Percentiles rank a stretch among this genome's conserved stretches.
Evolutionary conservation across 2,888 invertebrate genomes (phyloP).

Genomic region (Cataglyphis rosenhaueri): DNA sequence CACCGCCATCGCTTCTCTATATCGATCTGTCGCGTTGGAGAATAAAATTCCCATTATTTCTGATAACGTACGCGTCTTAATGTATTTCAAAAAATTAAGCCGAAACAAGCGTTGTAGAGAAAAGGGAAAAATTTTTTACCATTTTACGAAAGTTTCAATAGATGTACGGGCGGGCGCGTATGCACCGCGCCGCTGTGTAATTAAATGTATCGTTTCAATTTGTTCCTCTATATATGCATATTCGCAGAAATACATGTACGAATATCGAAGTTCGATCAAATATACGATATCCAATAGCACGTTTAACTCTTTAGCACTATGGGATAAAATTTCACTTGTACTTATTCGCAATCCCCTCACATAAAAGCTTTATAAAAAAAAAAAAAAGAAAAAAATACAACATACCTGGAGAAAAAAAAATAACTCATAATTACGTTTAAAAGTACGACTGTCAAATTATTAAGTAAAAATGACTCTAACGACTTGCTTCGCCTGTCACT

Average conservation of each 20-base stretch:
- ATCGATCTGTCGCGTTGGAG: not conserved
- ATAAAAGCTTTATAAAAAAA: not conserved
- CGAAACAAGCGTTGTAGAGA: not conserved
- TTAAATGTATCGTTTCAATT: constrained; percentile 38
- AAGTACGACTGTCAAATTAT: not conserved
- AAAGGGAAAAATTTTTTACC: not conserved
- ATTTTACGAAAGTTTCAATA: not conserved
- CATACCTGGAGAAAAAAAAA: not conserved
- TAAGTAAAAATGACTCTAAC: not conserved
- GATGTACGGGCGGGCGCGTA: not conserved
- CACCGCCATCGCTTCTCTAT: not conserved
- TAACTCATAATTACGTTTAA: not conserved
- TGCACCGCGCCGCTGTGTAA: not conserved
- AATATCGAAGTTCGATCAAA: constrained; percentile 35
- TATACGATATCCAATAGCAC: constrained; percentile 23
- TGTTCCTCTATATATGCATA: constrained; percentile 4
- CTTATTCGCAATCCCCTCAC: not conserved
- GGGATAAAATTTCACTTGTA: constrained; percentile 35
- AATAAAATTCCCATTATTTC: not conserved
- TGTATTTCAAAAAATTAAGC: constrained; percentile 24
- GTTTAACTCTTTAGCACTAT: constrained; percentile 29
- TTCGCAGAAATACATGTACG: not conserved
- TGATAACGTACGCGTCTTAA: not conserved
- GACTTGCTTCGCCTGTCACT: not conserved
- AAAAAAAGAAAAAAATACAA: not conserved